These are phyloP conservation scores for Zeuzera pyrina DNA, from an alignment of 2,888 invertebrate species.

Conservation along the genomic window DNA sequence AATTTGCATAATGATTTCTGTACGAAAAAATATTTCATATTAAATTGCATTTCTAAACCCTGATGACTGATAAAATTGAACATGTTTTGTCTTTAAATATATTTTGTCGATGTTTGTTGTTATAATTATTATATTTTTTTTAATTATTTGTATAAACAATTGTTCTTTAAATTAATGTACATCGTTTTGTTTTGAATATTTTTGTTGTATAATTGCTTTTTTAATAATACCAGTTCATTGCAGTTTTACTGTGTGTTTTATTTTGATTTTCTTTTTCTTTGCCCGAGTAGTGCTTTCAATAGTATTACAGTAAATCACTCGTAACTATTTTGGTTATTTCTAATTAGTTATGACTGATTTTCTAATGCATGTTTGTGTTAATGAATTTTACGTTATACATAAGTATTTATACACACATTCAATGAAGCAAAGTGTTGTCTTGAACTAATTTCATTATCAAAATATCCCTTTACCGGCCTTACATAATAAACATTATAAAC, in stretches of 20 bases:
- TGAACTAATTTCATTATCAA: too few species aligned
- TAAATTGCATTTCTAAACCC: slow-evolving; percentile 70
- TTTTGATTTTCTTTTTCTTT: slow-evolving; percentile 56
- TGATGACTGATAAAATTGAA: slow-evolving; percentile 68
- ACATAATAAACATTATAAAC: too few species aligned
- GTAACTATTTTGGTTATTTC: slow-evolving; percentile 31
- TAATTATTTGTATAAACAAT: slow-evolving; percentile 80
- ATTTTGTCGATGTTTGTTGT: slow-evolving; percentile 75
- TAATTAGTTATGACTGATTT: slow-evolving; percentile 34
- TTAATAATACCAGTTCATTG: slow-evolving; percentile 83
- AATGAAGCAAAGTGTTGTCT: too few species aligned
- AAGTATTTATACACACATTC: not conserved
- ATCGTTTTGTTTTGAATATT: slow-evolving; percentile 83
- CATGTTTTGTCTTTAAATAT: slow-evolving; percentile 72
- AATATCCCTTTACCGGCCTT: too few species aligned
- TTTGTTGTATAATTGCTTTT: slow-evolving; percentile 84
- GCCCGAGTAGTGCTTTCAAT: slow-evolving; percentile 58
- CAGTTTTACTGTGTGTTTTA: slow-evolving; percentile 79
- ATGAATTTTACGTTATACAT: slow-evolving; percentile 24
- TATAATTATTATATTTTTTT: slow-evolving; percentile 76
- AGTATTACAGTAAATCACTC: slow-evolving; percentile 26
- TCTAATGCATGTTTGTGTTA: slow-evolving; percentile 53
- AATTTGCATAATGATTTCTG: slow-evolving; percentile 65
- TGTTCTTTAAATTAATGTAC: slow-evolving; percentile 84
- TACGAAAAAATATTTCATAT: slow-evolving; percentile 52